These are phyloP conservation scores for Pseudolaguvia tuberculata DNA, from an alignment of 2,113 vertebrate species.

Conservation along the genomic window DNA sequence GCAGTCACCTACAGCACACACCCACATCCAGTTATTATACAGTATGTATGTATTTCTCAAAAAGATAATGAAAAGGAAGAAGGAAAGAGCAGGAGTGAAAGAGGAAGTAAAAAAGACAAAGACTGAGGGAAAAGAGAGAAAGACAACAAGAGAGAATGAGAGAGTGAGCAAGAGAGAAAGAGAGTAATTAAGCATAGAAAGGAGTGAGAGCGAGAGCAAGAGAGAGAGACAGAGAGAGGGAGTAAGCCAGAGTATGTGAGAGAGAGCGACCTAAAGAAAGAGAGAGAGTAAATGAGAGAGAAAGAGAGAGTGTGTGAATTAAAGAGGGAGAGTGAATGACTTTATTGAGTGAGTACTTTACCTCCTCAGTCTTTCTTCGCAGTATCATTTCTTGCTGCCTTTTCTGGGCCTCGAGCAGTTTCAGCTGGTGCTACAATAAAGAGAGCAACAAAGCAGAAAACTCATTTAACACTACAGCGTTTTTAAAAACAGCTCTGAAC, in stretches of 20 bases:
- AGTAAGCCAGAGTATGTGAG: no score
- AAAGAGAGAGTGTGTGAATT: background rate
- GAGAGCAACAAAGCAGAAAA: background rate
- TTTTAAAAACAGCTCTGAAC: background rate
- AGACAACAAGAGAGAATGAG: no score
- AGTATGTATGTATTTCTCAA: background rate
- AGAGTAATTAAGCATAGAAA: no score
- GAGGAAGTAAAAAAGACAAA: no score
- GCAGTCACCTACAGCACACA: conserved; percentile 78
- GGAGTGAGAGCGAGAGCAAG: no score
- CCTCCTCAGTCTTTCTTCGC: conserved; percentile 94
- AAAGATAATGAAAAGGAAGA: no score
- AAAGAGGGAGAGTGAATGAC: background rate
- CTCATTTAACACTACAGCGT: background rate
- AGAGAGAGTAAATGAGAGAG: background rate
- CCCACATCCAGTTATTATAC: background rate
- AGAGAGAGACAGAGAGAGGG: no score
- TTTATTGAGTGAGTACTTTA: conserved; percentile 58
- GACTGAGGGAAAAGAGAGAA: no score
- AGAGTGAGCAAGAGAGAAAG: no score
- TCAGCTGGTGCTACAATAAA: conserved; percentile 81
- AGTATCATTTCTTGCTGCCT: conserved; percentile 93
- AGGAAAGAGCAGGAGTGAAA: no score
- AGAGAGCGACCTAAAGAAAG: no score
- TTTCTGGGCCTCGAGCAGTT: conserved; percentile 90